Base-by-base conservation (phyloP, 2,797 vertebrate genomes). In the Hoplostethus mediterraneus region DNA sequence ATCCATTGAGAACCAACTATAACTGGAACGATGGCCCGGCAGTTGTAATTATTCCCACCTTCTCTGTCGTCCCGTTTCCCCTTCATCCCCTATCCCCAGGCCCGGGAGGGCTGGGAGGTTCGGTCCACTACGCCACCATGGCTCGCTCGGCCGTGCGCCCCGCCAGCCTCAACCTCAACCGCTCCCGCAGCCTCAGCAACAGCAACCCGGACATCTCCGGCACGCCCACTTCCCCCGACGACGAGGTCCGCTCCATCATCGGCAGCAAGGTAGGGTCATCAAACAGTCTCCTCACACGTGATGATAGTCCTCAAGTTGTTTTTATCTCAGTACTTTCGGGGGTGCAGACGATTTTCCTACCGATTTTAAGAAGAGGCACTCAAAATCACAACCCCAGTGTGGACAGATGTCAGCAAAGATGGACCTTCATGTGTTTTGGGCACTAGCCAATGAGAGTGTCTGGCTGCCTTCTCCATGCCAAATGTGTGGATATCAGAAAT, bases 151-250 rank as follows among this genome's bases (percentile, higher is more conserved):
- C 96, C 12, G 95, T 98, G 56, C 95, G 98, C 81, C 98, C 98
- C 0, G 97, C 97, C 75, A 99, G 97, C 93, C 97, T 99, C 73
- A 98, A 98, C 87, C 91, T 99, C 73, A 99, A 97, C 91, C 97
- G 97, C 85, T 98, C 98, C 3, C 96, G 97, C 69, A 99, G 98
- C 94, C 97, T 99, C 81, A 99, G 98, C 93, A 99, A 99, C 93
- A 99, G 98, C 80, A 99, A 99, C 89, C 98, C 98, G 3, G 98
- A 99, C 84, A 98, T 99, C 82, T 98, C 97, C 0, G 98, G 98
- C 52, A 99, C 98, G 0, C 98, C 98, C 60, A 98, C 97, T 0
- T 99, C 98, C 0, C 97, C 98, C 0, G 98, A 99, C 0, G 97
- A 99, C 28, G 98, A 99, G 94, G 98, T 99, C 49, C 96, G 97